Percentiles rank a stretch among this genome's conserved stretches.
These are phyloP conservation scores for Chelon auratus DNA, from an alignment of 2,797 vertebrate species.

Conservation along the genomic window DNA sequence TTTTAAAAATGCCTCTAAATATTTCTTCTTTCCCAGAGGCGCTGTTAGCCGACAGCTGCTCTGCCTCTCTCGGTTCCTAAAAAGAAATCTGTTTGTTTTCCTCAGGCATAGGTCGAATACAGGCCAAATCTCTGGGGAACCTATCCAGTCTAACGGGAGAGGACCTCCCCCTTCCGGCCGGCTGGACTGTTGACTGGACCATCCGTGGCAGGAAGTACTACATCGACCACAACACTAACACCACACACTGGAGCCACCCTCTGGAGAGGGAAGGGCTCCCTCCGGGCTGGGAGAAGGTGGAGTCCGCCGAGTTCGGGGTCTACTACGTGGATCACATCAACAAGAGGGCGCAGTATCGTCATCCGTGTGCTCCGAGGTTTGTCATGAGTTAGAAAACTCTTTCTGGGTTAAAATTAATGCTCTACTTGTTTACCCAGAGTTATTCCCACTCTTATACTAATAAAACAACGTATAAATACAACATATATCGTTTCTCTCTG, in stretches of 20 bases:
- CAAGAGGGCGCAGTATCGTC: slow-evolving; percentile 95
- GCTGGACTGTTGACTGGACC: slow-evolving; percentile 99
- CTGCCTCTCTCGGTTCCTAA: slow-evolving; percentile 41
- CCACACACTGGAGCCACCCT: slow-evolving; percentile 99
- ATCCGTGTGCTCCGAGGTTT: slow-evolving; percentile 97
- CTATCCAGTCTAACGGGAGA: slow-evolving; percentile 91
- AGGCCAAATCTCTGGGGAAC: slow-evolving; percentile 97
- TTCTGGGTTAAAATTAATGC: too few species aligned
- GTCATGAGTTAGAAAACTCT: background rate
- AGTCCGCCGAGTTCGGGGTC: slow-evolving; percentile 94
- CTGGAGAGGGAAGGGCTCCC: slow-evolving; percentile 96
- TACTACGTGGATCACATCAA: slow-evolving; percentile 99
- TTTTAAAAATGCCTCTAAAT: slow-evolving; percentile 38
- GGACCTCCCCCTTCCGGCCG: slow-evolving; percentile 93
- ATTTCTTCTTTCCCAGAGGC: slow-evolving; percentile 46
- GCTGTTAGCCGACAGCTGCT: slow-evolving; percentile 45
- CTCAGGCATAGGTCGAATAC: slow-evolving; percentile 93
- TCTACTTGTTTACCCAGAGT: too few species aligned
- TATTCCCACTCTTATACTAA: too few species aligned
- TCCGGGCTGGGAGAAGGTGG: slow-evolving; percentile 97
- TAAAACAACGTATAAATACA: too few species aligned
- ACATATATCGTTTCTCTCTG: background rate
- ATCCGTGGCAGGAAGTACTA: slow-evolving; percentile 97
- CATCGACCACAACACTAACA: slow-evolving; percentile 99
- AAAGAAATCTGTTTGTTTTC: slow-evolving; percentile 60